Conservation (phyloP, 92 coral and sea anemone species). For the Chrysogorgia sp. region DNA sequence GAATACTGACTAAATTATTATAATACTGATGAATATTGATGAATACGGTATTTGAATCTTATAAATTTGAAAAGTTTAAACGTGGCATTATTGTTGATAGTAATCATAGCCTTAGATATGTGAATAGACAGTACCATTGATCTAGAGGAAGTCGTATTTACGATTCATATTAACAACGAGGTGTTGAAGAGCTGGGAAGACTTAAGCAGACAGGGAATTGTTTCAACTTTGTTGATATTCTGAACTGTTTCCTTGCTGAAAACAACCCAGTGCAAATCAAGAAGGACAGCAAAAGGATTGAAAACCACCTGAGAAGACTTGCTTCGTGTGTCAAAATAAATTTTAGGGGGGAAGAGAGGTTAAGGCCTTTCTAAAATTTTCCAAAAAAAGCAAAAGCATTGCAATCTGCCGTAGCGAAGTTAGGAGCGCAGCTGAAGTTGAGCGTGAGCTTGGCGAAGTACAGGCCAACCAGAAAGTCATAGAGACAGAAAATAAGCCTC, state of each 20-base stretch:
- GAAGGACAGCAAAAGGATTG: neutral
- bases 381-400: neutral
- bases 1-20: too few relatives aligned
- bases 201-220: neutral
- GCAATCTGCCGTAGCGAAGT: neutral
- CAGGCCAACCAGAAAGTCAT: neutral
- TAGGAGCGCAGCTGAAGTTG: neutral
- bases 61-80: too few relatives aligned
- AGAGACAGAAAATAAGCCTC: neutral
- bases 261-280: slow-evolving; percentile 26
- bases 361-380: too few relatives aligned
- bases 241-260: slow-evolving; percentile 24
- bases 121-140: neutral
- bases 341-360: too few relatives aligned
- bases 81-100: slow-evolving; percentile 27
- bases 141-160: neutral
- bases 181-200: slow-evolving; percentile 37
- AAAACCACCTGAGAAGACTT: neutral
- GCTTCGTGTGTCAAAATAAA: neutral
- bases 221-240: slow-evolving; percentile 13
- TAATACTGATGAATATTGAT: too few relatives aligned
- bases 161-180: slow-evolving; percentile 12
- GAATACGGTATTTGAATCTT: too few relatives aligned
- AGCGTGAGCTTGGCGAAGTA: neutral
- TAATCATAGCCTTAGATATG: slow-evolving; percentile 32